Conservation (phyloP, 2,888 invertebrate species). For the Phania funesta region DNA sequence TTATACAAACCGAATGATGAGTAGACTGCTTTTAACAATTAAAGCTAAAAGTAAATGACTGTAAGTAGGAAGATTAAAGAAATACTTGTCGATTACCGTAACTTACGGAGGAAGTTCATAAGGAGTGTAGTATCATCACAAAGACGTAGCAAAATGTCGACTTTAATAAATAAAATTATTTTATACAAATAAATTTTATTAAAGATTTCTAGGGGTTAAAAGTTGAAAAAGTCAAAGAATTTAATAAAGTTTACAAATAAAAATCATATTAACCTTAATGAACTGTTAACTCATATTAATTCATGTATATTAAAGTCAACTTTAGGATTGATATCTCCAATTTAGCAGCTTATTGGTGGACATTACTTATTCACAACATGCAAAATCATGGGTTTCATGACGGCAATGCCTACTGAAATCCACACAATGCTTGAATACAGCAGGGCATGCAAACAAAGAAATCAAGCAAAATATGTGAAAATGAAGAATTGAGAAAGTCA, state of each 20-base stretch:
- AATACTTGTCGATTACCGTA: no score
- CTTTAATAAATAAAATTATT: no score
- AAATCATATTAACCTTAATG: conserved; percentile 56
- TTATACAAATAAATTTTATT: no score
- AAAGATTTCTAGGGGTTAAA: background rate
- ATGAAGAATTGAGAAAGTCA: conserved; percentile 29
- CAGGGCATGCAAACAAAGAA: conserved; percentile 12
- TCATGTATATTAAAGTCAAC: conserved; percentile 77
- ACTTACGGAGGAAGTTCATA: no score
- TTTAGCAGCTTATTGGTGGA: conserved; percentile 76
- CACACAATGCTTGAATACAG: conserved; percentile 21
- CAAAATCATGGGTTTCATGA: conserved; percentile 75
- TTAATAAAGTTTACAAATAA: conserved; percentile 34
- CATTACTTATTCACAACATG: conserved; percentile 79
- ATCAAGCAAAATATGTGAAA: conserved; percentile 11
- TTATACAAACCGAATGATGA: no score
- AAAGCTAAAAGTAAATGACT: no score
- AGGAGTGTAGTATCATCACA: no score
- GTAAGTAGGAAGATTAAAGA: no score
- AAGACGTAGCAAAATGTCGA: no score
- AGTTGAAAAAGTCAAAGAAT: background rate
- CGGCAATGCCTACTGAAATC: conserved; percentile 57
- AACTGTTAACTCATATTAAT: conserved; percentile 77
- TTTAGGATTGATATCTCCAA: conserved; percentile 76
- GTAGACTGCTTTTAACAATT: no score